phyloP scores from a whole-genome alignment of 35 echinoderm and acorn worm species.

The Acanthaster planci region DNA sequence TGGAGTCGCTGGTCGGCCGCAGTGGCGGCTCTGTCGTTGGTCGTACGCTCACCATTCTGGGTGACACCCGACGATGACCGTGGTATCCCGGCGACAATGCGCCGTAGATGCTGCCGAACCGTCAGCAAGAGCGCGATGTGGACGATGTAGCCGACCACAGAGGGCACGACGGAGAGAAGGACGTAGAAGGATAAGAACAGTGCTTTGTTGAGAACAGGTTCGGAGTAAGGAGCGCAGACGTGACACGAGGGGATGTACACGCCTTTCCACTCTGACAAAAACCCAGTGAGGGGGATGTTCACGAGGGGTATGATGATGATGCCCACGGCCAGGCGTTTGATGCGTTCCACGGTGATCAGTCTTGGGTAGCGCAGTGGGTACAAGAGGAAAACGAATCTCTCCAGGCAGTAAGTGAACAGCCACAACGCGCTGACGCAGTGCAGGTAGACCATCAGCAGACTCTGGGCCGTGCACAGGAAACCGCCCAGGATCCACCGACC shows the following conservation, averaged over 20 bases:
- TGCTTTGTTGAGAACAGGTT: conserved; percentile 1
- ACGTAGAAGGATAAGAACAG: neutral
- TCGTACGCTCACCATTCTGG: neutral
- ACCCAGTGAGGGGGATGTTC: neutral
- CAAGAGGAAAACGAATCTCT: neutral
- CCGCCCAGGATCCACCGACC: neutral
- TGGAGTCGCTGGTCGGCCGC: neutral
- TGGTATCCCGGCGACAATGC: conserved; percentile 3
- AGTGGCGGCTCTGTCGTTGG: no score
- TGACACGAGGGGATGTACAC: neutral
- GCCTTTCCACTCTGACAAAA: neutral
- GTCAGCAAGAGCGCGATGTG: neutral
- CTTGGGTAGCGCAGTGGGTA: neutral
- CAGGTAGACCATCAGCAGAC: neutral
- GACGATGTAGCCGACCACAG: neutral
- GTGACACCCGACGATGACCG: neutral
- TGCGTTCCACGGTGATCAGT: neutral
- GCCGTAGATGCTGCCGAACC: neutral
- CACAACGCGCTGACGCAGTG: neutral
- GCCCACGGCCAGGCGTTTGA: neutral
- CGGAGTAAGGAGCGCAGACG: neutral
- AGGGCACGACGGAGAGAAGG: neutral
- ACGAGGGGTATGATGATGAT: neutral
- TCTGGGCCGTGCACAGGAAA: neutral
- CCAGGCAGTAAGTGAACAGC: neutral